Evolutionary conservation across 2,888 invertebrate genomes (phyloP), one percentile per base, ranked within the genome.

Genomic region (Agrotis exclamationis): DNA sequence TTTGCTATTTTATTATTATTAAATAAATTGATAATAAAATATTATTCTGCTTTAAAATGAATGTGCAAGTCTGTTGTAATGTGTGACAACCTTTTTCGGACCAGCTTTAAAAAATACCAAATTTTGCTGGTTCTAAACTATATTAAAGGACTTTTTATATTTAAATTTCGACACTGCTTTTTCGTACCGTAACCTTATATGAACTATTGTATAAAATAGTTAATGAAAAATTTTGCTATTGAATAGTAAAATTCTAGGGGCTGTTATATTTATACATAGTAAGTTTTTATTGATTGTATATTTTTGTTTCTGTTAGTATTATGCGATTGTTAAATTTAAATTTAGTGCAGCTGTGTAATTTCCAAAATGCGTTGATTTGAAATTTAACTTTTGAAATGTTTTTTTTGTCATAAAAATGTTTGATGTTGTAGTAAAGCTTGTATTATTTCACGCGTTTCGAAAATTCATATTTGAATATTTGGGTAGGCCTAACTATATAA

Each of bases 181-280:
- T 95, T 89, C 85, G 87, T 91, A 91, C 93, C 91, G 85, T 90
- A 86, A 91, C 91, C 89, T 92, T 87, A 89, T 91, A 89, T 88
- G 80, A 83, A 84, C 78, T 80, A 88, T 86, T 92, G 88, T 92
- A 91, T 87, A 86, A 91, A 92, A 92, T 91, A 93, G 89, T 83
- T 91, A 90, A 88, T 91, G 83, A 89, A 87, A 82, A 86, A 89
- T 93, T 94, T 94, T 94, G 91, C 96, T 96, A 96, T 96, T 86
- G 92, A 95, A 95, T 96, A 96, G 96, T 96, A 91, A 95, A 94
- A 92, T 90, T 86, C 78, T 93, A 92, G 92, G 92, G 96, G 96
- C 96, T 96, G 96, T 96, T 95, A 94, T 95, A 93, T 95, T 94
- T 94, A 93, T 79, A 79, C 63, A 67, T 93, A 92, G 86, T 94